A percentile compares a stretch with the other conserved stretches of the same genome.
Conservation (phyloP, 2,113 vertebrate species). For the Sus scrofa region DNA sequence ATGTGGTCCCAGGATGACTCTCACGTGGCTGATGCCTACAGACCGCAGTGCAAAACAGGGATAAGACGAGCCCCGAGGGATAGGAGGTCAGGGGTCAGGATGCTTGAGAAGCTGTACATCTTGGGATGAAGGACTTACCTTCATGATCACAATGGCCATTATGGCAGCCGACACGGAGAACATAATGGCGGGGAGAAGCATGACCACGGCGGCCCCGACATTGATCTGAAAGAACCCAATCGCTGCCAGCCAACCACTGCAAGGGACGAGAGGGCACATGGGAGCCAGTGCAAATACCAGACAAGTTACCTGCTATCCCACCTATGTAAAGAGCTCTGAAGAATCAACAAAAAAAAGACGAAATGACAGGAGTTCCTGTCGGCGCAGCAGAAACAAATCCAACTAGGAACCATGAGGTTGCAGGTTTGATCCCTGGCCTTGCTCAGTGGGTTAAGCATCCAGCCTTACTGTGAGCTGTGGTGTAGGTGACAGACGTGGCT, state of each 20-base stretch:
- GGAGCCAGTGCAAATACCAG: accelerated
- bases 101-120: not conserved
- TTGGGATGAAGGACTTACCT: conserved; percentile 86
- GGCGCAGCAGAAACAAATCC: too few species aligned
- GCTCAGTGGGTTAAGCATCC: too few species aligned
- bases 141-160: conserved; percentile 92
- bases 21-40: too few species aligned
- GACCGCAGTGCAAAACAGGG: accelerated
- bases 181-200: conserved; percentile 94
- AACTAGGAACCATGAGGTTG: too few species aligned
- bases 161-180: conserved; percentile 91
- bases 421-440: too few species aligned
- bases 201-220: conserved; percentile 92
- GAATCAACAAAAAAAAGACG: not conserved
- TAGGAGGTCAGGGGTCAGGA: not conserved
- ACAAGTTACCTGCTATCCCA: not conserved
- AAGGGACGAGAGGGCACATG: not conserved
- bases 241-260: conserved; percentile 95
- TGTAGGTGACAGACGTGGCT: too few species aligned
- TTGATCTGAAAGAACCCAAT: conserved; percentile 90
- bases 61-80: accelerated
- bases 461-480: too few species aligned
- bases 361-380: too few species aligned
- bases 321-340: not conserved
- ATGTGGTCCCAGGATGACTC: not conserved